These are phyloP conservation scores for Eucera pruinosa DNA, from an alignment of 2,888 invertebrate species.

Conservation along the genomic window DNA sequence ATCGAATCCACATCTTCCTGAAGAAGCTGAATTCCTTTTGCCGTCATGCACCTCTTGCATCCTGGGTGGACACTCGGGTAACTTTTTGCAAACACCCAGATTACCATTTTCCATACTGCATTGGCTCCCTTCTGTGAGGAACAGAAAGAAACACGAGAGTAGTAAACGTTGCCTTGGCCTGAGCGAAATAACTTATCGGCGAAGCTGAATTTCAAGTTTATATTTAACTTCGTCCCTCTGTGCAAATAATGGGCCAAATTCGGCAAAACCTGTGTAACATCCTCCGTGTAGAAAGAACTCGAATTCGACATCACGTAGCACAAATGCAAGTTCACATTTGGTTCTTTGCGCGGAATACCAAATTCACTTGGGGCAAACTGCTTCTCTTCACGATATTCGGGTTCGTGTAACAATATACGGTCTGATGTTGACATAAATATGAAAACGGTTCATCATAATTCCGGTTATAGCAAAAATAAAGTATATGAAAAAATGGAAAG, in stretches of 20 bases:
- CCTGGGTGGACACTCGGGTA: slow-evolving; percentile 72
- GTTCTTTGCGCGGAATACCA: background rate
- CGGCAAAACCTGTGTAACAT: background rate
- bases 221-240: too few relatives aligned
- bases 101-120: slow-evolving; percentile 68
- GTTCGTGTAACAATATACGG: background rate
- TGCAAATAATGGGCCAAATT: background rate
- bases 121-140: slow-evolving; percentile 63
- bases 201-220: background rate
- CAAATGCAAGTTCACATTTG: background rate
- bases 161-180: background rate
- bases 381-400: background rate
- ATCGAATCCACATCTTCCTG: slow-evolving; percentile 84
- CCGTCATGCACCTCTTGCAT: slow-evolving; percentile 69
- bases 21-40: slow-evolving; percentile 55
- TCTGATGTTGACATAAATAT: too few relatives aligned
- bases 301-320: background rate
- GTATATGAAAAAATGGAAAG: background rate
- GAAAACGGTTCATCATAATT: slow-evolving; percentile 8
- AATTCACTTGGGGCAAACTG: background rate
- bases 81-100: slow-evolving; percentile 72
- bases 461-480: background rate
- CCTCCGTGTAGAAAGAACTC: background rate
- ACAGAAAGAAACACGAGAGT: background rate
- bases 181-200: background rate